phyloP scores from a whole-genome alignment of 92 coral and sea anemone species.

The Umimayanthus kanabou region DNA sequence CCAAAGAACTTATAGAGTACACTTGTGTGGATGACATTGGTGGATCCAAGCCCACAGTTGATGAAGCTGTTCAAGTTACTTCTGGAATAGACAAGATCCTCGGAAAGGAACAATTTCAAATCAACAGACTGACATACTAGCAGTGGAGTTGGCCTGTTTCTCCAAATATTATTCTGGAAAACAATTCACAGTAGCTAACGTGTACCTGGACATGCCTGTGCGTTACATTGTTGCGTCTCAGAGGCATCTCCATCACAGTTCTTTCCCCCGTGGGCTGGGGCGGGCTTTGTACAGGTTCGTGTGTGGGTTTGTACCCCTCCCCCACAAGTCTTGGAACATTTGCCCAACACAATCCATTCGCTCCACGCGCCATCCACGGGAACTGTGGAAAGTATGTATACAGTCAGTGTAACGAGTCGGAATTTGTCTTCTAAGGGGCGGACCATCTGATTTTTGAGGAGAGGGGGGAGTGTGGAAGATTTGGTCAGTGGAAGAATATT shows the following conservation, averaged over 20 bases:
- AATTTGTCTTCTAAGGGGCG: not conserved
- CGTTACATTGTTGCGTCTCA: not conserved
- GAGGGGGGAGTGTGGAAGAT: no score
- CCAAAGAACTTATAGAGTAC: no score
- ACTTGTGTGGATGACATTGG: no score
- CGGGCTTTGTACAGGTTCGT: constrained; percentile 17
- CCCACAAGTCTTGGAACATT: constrained; percentile 23
- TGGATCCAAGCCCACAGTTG: no score
- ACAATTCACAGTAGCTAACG: not conserved
- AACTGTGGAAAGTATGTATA: not conserved
- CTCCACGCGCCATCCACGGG: constrained; percentile 21
- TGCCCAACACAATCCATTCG: not conserved
- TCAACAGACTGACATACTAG: not conserved
- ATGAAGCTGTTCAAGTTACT: no score
- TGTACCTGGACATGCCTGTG: not conserved
- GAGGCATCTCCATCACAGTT: constrained; percentile 9
- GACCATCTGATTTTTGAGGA: no score
- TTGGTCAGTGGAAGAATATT: no score
- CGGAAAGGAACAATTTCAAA: no score
- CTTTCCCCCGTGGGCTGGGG: constrained; percentile 27
- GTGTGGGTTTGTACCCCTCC: constrained; percentile 1
- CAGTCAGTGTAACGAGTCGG: not conserved
- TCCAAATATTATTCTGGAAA: not conserved
- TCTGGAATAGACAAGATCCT: no score
- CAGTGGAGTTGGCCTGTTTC: not conserved